Base-by-base conservation (phyloP, 1,140 invertebrate species). In the Euura lappo region DNA sequence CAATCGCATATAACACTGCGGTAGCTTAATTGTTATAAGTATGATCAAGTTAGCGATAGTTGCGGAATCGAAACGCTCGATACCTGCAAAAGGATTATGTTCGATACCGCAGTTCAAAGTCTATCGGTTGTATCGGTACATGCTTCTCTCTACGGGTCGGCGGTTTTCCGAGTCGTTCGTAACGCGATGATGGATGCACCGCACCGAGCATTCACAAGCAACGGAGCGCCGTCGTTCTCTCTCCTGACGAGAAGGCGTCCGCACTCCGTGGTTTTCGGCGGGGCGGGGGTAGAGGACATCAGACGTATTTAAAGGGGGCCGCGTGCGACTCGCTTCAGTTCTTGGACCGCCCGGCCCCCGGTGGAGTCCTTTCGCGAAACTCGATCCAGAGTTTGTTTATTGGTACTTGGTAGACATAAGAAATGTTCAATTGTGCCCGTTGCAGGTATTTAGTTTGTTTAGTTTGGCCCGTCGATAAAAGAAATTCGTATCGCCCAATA, bases 261-360 rank as follows among this genome's bases (percentile, higher is more conserved):
- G 28, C 42, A 42, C 28, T 68, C 67, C 11, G 28, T 42, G 69
- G 28, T 44, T 42, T 44, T 13, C 28, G 45, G 45, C 69, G 69
- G 69, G 71, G 51, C n/a, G 76, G 72, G 79, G 80, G 45, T 79
- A 80, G 84, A 80, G 69, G 81, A 82, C 82, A 79, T 83, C 79
- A 83, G 80, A 72, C 51, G 84, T 87, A 85, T 86, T 87, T 87
- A 87, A 87, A 84, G 85, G 85, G 82, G 84, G 83, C 80, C 83
- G 77, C 81, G 77, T 80, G 78, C 81, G 81, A 77, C 79, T 80
- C 82, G 79, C 82, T 84, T 81, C 85, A 86, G 85, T 86, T 85
- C 76, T 78, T 79, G 80, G 79, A 79, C 79, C 84, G 81, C 82
- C 79, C 77, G 79, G 78, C 79, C 80, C 80, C 74, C 72, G 83